Base-by-base conservation (phyloP, 2,888 invertebrate species). In the Cetonia aurata region DNA sequence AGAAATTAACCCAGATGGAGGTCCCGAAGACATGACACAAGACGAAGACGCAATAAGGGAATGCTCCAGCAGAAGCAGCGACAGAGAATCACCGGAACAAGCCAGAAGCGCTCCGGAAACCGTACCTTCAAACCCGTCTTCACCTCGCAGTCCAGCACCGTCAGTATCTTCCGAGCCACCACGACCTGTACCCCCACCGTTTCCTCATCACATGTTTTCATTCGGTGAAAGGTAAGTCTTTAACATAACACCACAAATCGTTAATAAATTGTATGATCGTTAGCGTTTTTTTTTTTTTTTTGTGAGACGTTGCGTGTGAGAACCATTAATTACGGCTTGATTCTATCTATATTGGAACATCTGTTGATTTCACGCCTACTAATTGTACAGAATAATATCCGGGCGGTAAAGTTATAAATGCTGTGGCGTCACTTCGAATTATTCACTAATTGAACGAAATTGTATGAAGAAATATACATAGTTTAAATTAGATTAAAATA, bases 181-280 rank as follows among this genome's bases (percentile, higher is more conserved):
- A 81, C 89, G 79, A 78, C 86, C 79, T 80, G 81, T 85, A 15
- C 89, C 90, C 12, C 88, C 88, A 17, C 86, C 91, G n/a, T 90
- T 91, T 53, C 85, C 88, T 1, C 91, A 90, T 76, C 89, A 90
- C 81, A 88, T 92, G 79, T 92, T 92, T 83, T 90, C 91, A 42
- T 89, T 89, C 75, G 86, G 84, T 70, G 88, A 88, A 75, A 86
- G 86, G 88, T 88, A 79, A 86, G 88, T 78, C 19, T 59, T 9
- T 44, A 46, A 25, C 6, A 53, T 10, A 52, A 13, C 4, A 44
- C 12, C n/a, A 25, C 8, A 9, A 53, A n/a, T 53, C 19, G 31
- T 53, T 41, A 56, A 41, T 56, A n/a, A n/a, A n/a, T n/a, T n/a
- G n/a, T 13, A 9, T 6, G 56, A 56, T 8, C 17, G 19, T n/a